phyloP scores from a whole-genome alignment of 2,113 vertebrate species.

The Todiramphus saurophagus region DNA sequence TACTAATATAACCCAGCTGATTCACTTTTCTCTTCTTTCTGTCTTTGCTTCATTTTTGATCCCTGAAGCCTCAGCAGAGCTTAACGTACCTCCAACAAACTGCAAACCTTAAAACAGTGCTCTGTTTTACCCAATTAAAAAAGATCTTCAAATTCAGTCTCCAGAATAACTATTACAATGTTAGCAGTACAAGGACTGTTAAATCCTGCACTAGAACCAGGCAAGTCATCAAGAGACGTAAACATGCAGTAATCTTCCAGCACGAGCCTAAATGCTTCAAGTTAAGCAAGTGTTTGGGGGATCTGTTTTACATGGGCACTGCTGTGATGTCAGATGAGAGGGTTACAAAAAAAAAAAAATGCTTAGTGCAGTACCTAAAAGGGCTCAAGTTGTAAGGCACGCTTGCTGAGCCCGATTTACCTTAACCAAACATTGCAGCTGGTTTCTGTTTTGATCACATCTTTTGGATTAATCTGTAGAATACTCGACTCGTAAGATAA shows the following conservation, averaged over 20 bases:
- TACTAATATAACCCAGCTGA: conserved; percentile 63
- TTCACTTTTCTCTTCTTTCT: conserved; percentile 21
- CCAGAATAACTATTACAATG: neutral
- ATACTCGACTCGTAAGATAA: neutral
- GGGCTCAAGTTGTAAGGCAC: neutral
- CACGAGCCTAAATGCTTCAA: neutral
- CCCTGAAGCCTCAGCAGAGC: neutral
- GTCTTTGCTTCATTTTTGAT: conserved; percentile 43
- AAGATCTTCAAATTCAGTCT: neutral
- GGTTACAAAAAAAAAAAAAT: neutral
- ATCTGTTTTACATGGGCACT: neutral
- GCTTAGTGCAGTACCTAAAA: neutral
- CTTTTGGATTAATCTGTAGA: neutral
- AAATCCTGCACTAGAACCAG: neutral
- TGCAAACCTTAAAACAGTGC: neutral
- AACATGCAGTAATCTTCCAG: neutral
- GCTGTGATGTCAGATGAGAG: neutral
- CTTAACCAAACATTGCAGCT: neutral
- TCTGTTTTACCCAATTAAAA: conserved; percentile 7
- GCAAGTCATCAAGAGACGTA: neutral
- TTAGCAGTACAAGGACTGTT: neutral
- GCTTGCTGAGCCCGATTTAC: neutral
- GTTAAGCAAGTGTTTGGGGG: neutral
- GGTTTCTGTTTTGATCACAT: neutral
- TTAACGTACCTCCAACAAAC: neutral